These are phyloP conservation scores for Ypsolopha scabrella DNA, from an alignment of 2,888 invertebrate species.

Conservation along the genomic window DNA sequence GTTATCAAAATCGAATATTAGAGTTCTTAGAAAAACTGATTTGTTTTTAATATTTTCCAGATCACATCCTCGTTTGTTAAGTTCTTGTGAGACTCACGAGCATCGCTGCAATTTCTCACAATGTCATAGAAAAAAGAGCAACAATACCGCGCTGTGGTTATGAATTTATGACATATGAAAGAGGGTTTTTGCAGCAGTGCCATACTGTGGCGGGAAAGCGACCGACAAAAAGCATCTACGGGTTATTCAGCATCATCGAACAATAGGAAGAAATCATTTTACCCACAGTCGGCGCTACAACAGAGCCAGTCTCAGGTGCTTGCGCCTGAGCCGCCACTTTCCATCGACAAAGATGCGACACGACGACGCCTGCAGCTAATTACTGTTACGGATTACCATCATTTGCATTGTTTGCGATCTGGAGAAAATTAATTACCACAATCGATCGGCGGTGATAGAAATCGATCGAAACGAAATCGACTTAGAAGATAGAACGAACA, in stretches of 20 bases:
- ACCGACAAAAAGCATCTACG: slow-evolving; percentile 24
- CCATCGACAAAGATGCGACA: slow-evolving; percentile 18
- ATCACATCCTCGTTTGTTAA: background rate
- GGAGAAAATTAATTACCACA: slow-evolving; percentile 58
- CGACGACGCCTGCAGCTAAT: slow-evolving; percentile 32
- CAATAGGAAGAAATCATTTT: slow-evolving; percentile 61
- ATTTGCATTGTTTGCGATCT: slow-evolving; percentile 59
- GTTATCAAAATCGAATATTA: background rate
- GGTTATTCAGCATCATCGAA: slow-evolving; percentile 41
- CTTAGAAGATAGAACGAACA: slow-evolving; percentile 21
- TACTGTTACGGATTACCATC: slow-evolving; percentile 53
- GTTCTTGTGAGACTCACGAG: background rate
- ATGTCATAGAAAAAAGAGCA: background rate
- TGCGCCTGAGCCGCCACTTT: slow-evolving; percentile 38
- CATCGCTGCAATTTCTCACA: background rate
- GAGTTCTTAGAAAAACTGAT: background rate
- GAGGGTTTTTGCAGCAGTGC: slow-evolving; percentile 3
- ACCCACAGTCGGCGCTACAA: slow-evolving; percentile 35
- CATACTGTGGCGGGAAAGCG: slow-evolving; percentile 39
- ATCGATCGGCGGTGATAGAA: slow-evolving; percentile 13
- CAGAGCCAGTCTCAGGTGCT: background rate
- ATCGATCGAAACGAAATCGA: slow-evolving; percentile 39
- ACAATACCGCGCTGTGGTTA: slow-evolving; percentile 1
- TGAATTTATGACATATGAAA: background rate
- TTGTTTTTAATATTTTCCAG: background rate